Percentiles rank a stretch among this genome's conserved stretches.
These are phyloP conservation scores for Caenorhabditis sp. DNA, from an alignment of 2,888 invertebrate species.

Conservation along the genomic window DNA sequence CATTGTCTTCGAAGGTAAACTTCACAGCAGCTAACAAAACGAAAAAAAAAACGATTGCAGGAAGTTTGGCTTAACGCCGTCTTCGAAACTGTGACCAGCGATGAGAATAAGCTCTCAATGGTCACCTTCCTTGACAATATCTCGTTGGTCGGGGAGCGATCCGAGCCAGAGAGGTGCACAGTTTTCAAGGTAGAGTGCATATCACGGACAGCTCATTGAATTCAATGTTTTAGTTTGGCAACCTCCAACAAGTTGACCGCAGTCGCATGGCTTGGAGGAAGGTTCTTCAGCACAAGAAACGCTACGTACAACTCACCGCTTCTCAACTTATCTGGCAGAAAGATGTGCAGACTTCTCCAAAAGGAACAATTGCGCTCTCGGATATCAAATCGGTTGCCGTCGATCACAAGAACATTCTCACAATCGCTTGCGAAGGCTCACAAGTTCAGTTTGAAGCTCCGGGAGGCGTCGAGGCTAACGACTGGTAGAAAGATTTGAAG, in stretches of 20 bases:
- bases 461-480: slow-evolving; percentile 76
- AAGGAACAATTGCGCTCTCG: slow-evolving; percentile 66
- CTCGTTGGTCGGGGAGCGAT: slow-evolving; percentile 47
- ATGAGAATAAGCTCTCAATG: slow-evolving; percentile 78
- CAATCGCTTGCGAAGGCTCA: slow-evolving; percentile 67
- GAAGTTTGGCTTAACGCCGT: slow-evolving; percentile 81
- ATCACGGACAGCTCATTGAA: no score
- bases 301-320: slow-evolving; percentile 76
- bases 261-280: slow-evolving; percentile 67
- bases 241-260: slow-evolving; percentile 69
- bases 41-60: neutral
- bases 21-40: neutral
- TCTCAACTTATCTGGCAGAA: slow-evolving; percentile 80
- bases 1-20: slow-evolving; percentile 71
- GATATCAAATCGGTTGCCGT: slow-evolving; percentile 73
- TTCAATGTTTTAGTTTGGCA: slow-evolving; percentile 61
- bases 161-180: slow-evolving; percentile 47
- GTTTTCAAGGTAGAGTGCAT: slow-evolving; percentile 63
- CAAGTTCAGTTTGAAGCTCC: slow-evolving; percentile 80
- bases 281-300: slow-evolving; percentile 76
- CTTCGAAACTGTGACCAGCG: slow-evolving; percentile 76
- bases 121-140: slow-evolving; percentile 77
- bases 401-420: slow-evolving; percentile 76
- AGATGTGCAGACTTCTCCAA: slow-evolving; percentile 64
- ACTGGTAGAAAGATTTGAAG: slow-evolving; percentile 73